phyloP scores from a whole-genome alignment of 2,888 invertebrate genomes.

The Eupeodes latifasciatus region DNA sequence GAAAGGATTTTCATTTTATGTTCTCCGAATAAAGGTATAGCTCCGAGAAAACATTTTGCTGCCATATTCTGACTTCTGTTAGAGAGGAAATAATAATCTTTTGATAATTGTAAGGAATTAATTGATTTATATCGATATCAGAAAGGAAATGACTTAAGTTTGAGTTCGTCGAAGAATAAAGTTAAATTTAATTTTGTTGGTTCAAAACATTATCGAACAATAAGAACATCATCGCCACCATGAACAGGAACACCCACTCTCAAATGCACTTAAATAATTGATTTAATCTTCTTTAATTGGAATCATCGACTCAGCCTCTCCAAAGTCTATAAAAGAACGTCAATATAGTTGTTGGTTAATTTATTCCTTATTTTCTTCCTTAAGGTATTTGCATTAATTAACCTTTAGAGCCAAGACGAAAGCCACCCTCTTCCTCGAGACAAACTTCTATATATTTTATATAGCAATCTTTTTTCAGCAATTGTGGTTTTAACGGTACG shows the following conservation, averaged over 20 bases:
- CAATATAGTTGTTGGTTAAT: constrained; percentile 23
- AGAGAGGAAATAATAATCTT: constrained; percentile 62
- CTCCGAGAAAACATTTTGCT: too few relatives aligned
- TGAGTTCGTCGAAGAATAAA: neutral
- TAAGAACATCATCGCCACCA: too few relatives aligned
- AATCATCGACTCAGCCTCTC: constrained; percentile 50
- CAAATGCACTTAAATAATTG: constrained; percentile 50
- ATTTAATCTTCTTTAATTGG: constrained; percentile 53
- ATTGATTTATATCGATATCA: constrained; percentile 54
- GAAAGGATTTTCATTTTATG: constrained; percentile 2
- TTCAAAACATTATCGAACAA: constrained; percentile 5
- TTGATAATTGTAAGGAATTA: constrained; percentile 44
- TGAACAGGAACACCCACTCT: neutral
- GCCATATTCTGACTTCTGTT: neutral
- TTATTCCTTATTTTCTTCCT: constrained; percentile 45
- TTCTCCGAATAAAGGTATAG: constrained; percentile 10
- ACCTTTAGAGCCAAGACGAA: constrained; percentile 59
- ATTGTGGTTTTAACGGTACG: constrained; percentile 60
- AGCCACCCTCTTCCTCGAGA: neutral
- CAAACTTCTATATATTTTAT: constrained; percentile 15
- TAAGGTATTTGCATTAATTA: constrained; percentile 74
- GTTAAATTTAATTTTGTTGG: neutral
- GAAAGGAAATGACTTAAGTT: neutral
- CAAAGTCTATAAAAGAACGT: neutral
- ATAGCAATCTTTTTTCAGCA: constrained; percentile 45